Evolutionary conservation across 2,888 invertebrate genomes (phyloP).

Genomic region (Hymenopus coronatus): DNA sequence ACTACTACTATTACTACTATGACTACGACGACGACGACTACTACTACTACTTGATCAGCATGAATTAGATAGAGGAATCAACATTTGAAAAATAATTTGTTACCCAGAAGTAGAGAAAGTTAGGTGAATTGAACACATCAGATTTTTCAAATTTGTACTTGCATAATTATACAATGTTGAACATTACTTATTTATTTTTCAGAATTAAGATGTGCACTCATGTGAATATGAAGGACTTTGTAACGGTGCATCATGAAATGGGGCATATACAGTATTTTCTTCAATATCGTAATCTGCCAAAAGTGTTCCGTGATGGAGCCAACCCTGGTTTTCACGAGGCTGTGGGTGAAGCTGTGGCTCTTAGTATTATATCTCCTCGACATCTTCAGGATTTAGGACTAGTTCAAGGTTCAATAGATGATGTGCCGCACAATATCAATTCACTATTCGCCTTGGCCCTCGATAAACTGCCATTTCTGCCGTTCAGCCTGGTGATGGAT

Average conservation of each 20-base stretch:
- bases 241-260: slow-evolving; percentile 90
- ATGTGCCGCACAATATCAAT: slow-evolving; percentile 80
- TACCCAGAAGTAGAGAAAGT: too few relatives aligned
- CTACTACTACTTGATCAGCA: too few relatives aligned
- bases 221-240: slow-evolving; percentile 79
- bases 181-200: slow-evolving; percentile 40
- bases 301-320: slow-evolving; percentile 85
- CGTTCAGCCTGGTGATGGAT: slow-evolving; percentile 80
- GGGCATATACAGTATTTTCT: slow-evolving; percentile 88
- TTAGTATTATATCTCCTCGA: slow-evolving; percentile 79
- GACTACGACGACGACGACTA: too few relatives aligned
- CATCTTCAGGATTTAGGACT: slow-evolving; percentile 82
- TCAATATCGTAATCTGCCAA: slow-evolving; percentile 77
- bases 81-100: too few relatives aligned
- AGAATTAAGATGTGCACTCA: slow-evolving; percentile 88
- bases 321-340: slow-evolving; percentile 96
- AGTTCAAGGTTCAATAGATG: slow-evolving; percentile 76
- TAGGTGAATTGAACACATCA: too few relatives aligned
- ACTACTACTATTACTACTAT: too few relatives aligned
- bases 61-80: too few relatives aligned
- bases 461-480: slow-evolving; percentile 80
- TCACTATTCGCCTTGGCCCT: slow-evolving; percentile 79
- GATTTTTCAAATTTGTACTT: too few relatives aligned
- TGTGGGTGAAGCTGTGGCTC: slow-evolving; percentile 82
- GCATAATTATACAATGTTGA: too few relatives aligned